phyloP scores from a whole-genome alignment of 2,888 invertebrate genomes.

The Camponotus fellah region DNA sequence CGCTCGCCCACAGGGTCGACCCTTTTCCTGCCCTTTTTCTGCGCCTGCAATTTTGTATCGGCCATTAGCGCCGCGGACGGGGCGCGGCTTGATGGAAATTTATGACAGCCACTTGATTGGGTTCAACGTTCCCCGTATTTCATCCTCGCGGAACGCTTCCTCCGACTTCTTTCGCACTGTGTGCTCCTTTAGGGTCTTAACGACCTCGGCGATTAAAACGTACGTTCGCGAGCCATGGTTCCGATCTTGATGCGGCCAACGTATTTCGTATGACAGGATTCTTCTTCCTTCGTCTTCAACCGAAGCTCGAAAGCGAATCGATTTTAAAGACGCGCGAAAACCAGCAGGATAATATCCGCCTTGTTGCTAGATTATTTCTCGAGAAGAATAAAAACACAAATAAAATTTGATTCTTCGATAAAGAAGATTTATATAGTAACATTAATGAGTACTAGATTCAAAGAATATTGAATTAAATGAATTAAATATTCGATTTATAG shows the following conservation, averaged over 20 bases:
- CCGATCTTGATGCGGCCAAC: constrained; percentile 33
- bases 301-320: background rate
- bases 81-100: constrained; percentile 84
- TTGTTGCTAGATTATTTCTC: background rate
- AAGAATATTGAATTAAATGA: constrained; percentile 7
- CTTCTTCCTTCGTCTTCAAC: constrained; percentile 4
- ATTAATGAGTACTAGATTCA: background rate
- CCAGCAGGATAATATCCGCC: background rate
- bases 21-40: constrained; percentile 47
- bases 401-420: background rate
- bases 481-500: constrained; percentile 10
- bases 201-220: constrained; percentile 73
- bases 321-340: constrained; percentile 15
- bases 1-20: constrained; percentile 25
- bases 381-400: background rate
- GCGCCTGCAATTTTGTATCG: constrained; percentile 81
- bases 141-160: constrained; percentile 75
- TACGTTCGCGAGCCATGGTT: constrained; percentile 40
- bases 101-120: constrained; percentile 85
- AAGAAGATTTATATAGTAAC: constrained; percentile 20
- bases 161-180: constrained; percentile 63
- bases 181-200: constrained; percentile 64
- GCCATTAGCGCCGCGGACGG: constrained; percentile 81
- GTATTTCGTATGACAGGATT: constrained; percentile 23
- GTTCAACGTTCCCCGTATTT: constrained; percentile 85